Percentiles rank a stretch among this genome's conserved stretches.
Conservation (phyloP, 2,797 vertebrate species). For the Ctenopoma multispine region DNA sequence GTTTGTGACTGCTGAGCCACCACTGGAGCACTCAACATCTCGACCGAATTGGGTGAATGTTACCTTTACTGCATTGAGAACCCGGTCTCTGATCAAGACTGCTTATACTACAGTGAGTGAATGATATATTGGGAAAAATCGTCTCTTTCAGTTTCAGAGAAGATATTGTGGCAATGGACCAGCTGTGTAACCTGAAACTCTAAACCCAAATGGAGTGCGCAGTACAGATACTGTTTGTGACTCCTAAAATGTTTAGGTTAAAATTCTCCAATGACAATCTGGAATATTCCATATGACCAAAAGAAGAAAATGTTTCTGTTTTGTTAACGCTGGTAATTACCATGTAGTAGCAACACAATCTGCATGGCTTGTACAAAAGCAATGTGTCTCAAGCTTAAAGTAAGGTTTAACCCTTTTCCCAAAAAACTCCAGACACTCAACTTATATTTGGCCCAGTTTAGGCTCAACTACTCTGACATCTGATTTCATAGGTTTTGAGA, state of each 20-base stretch:
- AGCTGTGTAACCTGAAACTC: background rate
- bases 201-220: background rate
- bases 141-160: background rate
- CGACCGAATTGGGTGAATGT: background rate
- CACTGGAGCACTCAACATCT: conserved; percentile 39
- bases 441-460: conserved; percentile 39
- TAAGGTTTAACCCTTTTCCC: conserved; percentile 20
- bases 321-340: conserved; percentile 5
- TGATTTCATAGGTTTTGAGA: conserved; percentile 64
- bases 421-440: conserved; percentile 21
- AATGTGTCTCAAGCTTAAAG: conserved; percentile 12
- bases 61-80: background rate
- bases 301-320: background rate
- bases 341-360: background rate
- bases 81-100: background rate
- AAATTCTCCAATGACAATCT: background rate
- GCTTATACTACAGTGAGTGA: background rate
- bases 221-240: background rate
- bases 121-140: background rate
- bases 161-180: background rate
- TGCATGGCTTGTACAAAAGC: conserved; percentile 15
- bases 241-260: background rate
- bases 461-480: conserved; percentile 58
- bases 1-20: conserved; percentile 84
- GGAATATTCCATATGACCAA: conserved; percentile 5